Evolutionary conservation across 37 sponge, comb jelly and placozoan genomes (phyloP).

Genomic region (Oopsacas minuta): DNA sequence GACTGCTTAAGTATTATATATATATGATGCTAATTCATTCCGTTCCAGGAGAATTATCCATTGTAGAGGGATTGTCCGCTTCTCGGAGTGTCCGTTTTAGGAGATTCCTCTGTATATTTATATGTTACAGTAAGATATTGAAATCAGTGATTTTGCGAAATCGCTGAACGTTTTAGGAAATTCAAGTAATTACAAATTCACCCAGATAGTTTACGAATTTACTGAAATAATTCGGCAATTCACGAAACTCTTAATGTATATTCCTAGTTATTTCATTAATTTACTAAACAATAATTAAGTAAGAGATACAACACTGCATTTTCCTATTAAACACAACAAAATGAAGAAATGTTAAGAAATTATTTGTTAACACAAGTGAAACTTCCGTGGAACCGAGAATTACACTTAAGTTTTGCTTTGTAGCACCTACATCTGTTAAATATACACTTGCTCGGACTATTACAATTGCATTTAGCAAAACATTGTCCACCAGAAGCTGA

Average conservation of each 20-base stretch:
- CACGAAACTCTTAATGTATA: background rate
- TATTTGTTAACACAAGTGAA: background rate
- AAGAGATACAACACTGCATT: background rate
- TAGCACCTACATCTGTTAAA: background rate
- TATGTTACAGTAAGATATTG: no score
- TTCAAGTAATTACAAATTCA: background rate
- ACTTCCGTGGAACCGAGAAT: background rate
- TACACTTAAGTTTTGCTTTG: background rate
- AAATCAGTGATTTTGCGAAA: background rate
- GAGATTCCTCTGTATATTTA: no score
- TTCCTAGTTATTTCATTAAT: background rate
- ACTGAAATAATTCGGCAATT: background rate
- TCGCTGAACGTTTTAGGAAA: background rate
- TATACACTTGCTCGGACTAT: background rate
- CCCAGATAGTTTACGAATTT: no score
- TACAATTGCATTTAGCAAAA: background rate
- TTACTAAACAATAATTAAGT: background rate
- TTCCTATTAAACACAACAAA: background rate
- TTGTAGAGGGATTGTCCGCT: no score
- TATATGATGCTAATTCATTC: no score
- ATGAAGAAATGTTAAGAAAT: background rate
- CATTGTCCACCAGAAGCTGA: no score
- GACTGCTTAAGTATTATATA: no score
- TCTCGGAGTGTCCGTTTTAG: no score
- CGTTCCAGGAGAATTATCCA: no score